Conservation (phyloP, 2,888 invertebrate species). For the Physocephala rufipes region DNA sequence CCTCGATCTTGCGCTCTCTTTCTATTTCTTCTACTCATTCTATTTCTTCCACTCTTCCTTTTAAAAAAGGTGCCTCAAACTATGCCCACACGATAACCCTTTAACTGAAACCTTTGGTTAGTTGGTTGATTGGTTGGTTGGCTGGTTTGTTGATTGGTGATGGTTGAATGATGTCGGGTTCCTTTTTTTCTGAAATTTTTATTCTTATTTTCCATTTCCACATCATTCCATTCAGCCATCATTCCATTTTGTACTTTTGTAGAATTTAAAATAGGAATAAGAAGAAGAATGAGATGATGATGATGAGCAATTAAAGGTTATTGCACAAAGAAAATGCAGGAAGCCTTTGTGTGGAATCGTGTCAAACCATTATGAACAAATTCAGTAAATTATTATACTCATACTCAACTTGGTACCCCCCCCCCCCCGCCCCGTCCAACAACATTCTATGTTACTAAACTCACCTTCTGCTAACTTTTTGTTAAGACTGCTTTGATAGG, state of each 20-base stretch:
- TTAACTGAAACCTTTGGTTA: no score
- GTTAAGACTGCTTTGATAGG: no score
- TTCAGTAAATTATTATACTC: no score
- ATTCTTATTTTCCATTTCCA: not conserved
- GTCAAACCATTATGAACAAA: not conserved
- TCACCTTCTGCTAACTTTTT: no score
- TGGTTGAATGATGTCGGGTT: no score
- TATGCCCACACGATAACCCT: not conserved
- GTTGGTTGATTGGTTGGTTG: not conserved
- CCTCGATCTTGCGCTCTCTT: not conserved
- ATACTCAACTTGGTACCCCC: no score
- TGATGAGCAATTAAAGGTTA: constrained; percentile 31
- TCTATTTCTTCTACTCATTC: not conserved
- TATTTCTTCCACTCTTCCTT: not conserved
- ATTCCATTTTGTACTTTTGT: not conserved
- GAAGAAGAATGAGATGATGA: no score
- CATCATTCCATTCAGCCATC: not conserved
- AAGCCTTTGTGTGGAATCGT: constrained; percentile 6
- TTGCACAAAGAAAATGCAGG: constrained; percentile 25
- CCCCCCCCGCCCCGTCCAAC: no score
- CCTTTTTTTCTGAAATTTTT: no score
- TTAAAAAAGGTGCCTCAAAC: not conserved
- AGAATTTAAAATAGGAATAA: constrained; percentile 14
- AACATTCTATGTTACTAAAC: no score
- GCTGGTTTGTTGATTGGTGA: not conserved